phyloP scores from a whole-genome alignment of 1,140 invertebrate genomes.

The Oreohelix idahoensis region DNA sequence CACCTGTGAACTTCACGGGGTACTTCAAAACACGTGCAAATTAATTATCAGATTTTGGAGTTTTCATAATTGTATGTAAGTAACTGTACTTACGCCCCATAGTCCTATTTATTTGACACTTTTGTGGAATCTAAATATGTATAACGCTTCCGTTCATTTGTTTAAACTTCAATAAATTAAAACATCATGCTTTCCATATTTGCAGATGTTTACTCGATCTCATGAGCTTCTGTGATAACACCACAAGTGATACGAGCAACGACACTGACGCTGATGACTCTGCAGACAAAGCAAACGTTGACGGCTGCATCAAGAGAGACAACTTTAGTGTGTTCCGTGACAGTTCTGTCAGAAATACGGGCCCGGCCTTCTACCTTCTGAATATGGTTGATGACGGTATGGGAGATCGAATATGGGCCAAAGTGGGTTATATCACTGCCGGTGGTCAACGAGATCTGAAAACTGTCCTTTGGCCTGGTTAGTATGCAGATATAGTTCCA shows the following conservation, averaged over 20 bases:
- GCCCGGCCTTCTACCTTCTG: slow-evolving; percentile 78
- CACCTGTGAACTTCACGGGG: too few relatives aligned
- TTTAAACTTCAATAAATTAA: too few relatives aligned
- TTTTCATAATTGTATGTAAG: too few relatives aligned
- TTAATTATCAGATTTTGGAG: too few relatives aligned
- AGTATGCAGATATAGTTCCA: neutral
- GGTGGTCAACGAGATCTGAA: slow-evolving; percentile 75
- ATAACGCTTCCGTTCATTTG: too few relatives aligned
- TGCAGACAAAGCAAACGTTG: neutral
- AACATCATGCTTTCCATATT: too few relatives aligned
- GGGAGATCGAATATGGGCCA: slow-evolving; percentile 72
- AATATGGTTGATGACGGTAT: slow-evolving; percentile 76
- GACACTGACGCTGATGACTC: neutral
- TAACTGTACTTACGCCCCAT: too few relatives aligned
- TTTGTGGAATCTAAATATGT: too few relatives aligned
- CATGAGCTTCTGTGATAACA: neutral
- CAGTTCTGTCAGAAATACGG: neutral
- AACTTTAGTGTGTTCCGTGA: neutral
- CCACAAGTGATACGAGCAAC: neutral
- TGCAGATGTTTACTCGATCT: neutral
- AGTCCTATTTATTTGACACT: too few relatives aligned
- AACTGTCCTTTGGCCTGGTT: slow-evolving; percentile 86
- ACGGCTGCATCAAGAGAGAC: neutral
- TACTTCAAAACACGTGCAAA: too few relatives aligned
- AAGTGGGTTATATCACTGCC: slow-evolving; percentile 80